Evolutionary conservation across 2,113 vertebrate species (phyloP).

Genomic region (Anser brachyrhynchus): DNA sequence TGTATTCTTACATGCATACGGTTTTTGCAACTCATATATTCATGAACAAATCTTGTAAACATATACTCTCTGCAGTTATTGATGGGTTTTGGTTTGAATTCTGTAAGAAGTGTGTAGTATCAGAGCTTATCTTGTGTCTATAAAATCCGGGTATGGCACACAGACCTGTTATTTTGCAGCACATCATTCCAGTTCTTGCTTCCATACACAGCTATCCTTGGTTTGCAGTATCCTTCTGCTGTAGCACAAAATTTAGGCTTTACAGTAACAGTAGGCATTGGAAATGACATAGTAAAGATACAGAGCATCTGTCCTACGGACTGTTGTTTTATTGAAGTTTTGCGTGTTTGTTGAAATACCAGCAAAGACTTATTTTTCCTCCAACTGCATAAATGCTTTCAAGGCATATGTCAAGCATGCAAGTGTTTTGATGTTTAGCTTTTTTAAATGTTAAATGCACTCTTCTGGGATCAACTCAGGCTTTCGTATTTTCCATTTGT

Average conservation of each 20-base stretch:
- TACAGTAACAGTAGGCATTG: background rate
- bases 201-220: rapidly evolving
- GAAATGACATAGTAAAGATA: background rate
- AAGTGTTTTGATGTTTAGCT: background rate
- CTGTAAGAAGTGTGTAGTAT: background rate
- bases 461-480: background rate
- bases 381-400: background rate
- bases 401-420: background rate
- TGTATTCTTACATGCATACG: background rate
- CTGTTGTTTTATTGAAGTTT: background rate
- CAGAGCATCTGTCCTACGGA: background rate
- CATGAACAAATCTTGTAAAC: background rate
- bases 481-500: constrained; percentile 21
- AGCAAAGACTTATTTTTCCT: background rate
- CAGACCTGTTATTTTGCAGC: background rate
- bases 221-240: background rate
- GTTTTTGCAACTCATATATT: background rate
- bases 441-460: background rate
- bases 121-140: background rate
- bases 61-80: rapidly evolving
- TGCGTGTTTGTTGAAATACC: background rate
- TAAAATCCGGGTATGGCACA: background rate
- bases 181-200: background rate
- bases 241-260: background rate
- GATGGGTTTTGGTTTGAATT: background rate